A percentile compares a stretch with the other conserved stretches of the same genome.
Evolutionary conservation across 2,888 invertebrate species (phyloP).

Genomic region (Opisthograptis luteolata): DNA sequence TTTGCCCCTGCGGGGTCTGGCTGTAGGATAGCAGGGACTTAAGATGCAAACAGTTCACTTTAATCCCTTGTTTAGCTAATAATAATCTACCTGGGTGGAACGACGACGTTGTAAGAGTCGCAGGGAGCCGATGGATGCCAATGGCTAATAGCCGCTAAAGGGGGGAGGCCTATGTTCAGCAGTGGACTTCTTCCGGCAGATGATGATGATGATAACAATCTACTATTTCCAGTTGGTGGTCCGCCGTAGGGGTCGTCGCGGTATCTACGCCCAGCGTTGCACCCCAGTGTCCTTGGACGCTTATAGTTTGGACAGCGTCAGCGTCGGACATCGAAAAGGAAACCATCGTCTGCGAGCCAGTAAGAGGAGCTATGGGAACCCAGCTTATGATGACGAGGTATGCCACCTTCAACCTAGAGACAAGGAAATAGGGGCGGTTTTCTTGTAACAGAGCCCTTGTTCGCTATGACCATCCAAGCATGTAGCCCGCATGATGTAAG

Average conservation of each 20-base stretch:
- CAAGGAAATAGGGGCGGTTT: not conserved
- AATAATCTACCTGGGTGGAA: too few species aligned
- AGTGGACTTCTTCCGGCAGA: too few species aligned
- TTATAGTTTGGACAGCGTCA: conserved; percentile 95
- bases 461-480: too few species aligned
- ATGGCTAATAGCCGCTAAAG: too few species aligned
- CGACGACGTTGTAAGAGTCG: too few species aligned
- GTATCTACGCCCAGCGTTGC: conserved; percentile 93
- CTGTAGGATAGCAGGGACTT: too few species aligned
- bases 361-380: conserved; percentile 95
- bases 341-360: conserved; percentile 87
- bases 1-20: too few species aligned
- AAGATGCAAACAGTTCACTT: too few species aligned
- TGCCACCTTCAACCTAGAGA: conserved; percentile 31
- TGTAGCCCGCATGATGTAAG: too few species aligned
- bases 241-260: conserved; percentile 91
- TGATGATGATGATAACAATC: not conserved
- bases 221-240: conserved; percentile 86
- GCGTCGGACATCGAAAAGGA: conserved; percentile 91
- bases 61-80: too few species aligned
- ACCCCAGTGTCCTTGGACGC: conserved; percentile 95
- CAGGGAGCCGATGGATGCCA: too few species aligned
- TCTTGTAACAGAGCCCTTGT: not conserved
- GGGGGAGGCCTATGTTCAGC: too few species aligned
- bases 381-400: conserved; percentile 95